phyloP scores from a whole-genome alignment of 2,113 vertebrate genomes.

The Macquaria ambigua region DNA sequence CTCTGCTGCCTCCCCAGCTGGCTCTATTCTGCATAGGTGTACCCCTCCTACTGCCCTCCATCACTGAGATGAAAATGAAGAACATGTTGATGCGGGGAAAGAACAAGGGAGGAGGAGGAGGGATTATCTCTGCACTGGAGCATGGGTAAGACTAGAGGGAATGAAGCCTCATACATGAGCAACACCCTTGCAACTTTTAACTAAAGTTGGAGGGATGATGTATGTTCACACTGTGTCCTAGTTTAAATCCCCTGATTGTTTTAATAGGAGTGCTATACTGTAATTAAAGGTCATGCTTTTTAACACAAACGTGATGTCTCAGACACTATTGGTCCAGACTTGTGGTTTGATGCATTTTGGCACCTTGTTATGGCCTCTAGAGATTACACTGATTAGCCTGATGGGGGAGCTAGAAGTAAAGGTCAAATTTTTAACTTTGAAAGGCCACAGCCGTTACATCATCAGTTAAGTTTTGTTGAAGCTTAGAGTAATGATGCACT shows the following conservation, averaged over 20 bases:
- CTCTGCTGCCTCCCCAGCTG: slow-evolving; percentile 87
- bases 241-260: slow-evolving; percentile 4
- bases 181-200: slow-evolving; percentile 7
- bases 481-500: not conserved
- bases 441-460: slow-evolving; percentile 20
- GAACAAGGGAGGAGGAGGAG: slow-evolving; percentile 82
- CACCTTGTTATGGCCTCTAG: slow-evolving; percentile 45
- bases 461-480: slow-evolving; percentile 7
- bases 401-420: slow-evolving; percentile 45
- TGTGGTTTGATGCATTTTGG: slow-evolving; percentile 52
- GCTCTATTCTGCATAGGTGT: slow-evolving; percentile 93
- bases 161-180: not conserved
- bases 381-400: slow-evolving; percentile 31
- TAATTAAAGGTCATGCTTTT: slow-evolving; percentile 65
- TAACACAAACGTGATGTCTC: slow-evolving; percentile 32
- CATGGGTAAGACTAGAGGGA: slow-evolving; percentile 72
- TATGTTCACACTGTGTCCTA: slow-evolving; percentile 21
- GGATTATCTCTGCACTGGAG: slow-evolving; percentile 70
- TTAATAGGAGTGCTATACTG: slow-evolving; percentile 31
- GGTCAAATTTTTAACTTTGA: slow-evolving; percentile 31
- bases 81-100: slow-evolving; percentile 87
- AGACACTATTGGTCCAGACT: slow-evolving; percentile 4
- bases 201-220: slow-evolving; percentile 18
- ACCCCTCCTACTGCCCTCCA: slow-evolving; percentile 91
- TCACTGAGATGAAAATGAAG: slow-evolving; percentile 91